Conservation (phyloP, 2,797 vertebrate genomes). For the Pseudochaenichthys georgianus region DNA sequence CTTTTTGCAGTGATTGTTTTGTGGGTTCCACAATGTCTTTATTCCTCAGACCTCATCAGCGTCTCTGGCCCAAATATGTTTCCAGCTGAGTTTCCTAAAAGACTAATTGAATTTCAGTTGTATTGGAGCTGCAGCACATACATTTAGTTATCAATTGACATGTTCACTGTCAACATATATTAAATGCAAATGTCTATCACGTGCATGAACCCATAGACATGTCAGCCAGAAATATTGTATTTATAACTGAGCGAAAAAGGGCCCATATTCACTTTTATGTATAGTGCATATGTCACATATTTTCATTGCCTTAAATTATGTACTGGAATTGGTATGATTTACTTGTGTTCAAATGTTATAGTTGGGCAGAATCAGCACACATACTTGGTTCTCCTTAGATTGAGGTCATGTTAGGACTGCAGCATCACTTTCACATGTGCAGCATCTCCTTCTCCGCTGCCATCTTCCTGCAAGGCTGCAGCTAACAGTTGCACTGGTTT, state of each 20-base stretch:
- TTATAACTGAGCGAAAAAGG: not conserved
- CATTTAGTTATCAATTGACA: not conserved
- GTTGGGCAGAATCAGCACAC: not conserved
- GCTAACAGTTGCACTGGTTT: no score
- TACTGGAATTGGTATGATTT: not conserved
- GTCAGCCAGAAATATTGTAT: not conserved
- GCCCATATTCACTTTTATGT: not conserved
- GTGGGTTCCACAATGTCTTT: not conserved
- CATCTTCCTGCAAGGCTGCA: not conserved
- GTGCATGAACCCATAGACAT: not conserved
- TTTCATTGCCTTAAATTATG: not conserved
- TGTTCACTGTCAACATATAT: not conserved
- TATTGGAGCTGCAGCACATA: not conserved
- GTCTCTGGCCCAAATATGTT: not conserved
- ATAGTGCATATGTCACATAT: no score
- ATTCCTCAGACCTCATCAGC: not conserved
- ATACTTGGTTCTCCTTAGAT: not conserved
- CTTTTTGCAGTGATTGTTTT: conserved; percentile 9
- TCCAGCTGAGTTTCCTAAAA: not conserved
- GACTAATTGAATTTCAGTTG: not conserved
- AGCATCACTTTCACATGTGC: not conserved
- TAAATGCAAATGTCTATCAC: not conserved
- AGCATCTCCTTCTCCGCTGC: not conserved
- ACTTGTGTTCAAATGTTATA: not conserved
- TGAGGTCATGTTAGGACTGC: not conserved